These are phyloP conservation scores for Lobophora halterata DNA, from an alignment of 2,888 invertebrate genomes.

Conservation along the genomic window DNA sequence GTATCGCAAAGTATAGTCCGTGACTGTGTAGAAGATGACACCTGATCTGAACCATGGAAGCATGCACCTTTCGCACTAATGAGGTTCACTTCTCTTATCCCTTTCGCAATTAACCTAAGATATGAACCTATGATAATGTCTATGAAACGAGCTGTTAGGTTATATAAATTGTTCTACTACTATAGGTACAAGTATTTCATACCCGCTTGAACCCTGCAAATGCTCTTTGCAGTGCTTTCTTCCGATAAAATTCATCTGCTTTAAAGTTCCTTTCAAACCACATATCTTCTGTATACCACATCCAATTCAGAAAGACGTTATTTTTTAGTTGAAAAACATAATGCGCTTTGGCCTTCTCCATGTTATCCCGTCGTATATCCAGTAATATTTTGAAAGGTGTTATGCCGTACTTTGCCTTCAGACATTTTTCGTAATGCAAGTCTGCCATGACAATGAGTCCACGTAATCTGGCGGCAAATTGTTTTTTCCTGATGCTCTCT, in stretches of 20 bases:
- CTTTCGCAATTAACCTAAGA: background rate
- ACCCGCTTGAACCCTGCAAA: slow-evolving; percentile 76
- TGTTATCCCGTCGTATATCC: slow-evolving; percentile 57
- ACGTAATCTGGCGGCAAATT: slow-evolving; percentile 66
- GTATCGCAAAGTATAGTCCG: no score
- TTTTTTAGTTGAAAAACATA: slow-evolving; percentile 68
- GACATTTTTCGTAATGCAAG: slow-evolving; percentile 68
- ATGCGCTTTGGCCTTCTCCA: slow-evolving; percentile 71
- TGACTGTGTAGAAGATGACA: no score
- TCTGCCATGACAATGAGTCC: slow-evolving; percentile 75
- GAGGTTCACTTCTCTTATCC: no score
- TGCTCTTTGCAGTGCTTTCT: slow-evolving; percentile 64
- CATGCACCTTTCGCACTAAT: no score
- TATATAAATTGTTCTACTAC: background rate
- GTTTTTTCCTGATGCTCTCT: slow-evolving; percentile 82
- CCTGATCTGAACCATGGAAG: no score
- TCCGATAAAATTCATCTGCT: slow-evolving; percentile 79
- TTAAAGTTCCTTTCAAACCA: slow-evolving; percentile 75
- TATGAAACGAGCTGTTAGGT: no score
- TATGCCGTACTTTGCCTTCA: slow-evolving; percentile 63
- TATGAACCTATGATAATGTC: background rate
- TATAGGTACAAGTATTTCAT: slow-evolving; percentile 14
- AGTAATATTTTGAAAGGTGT: slow-evolving; percentile 55
- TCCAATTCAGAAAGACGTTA: slow-evolving; percentile 75
- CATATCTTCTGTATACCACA: slow-evolving; percentile 71